Base-by-base conservation (phyloP, 2,797 vertebrate species). In the Pelodytes ibericus region DNA sequence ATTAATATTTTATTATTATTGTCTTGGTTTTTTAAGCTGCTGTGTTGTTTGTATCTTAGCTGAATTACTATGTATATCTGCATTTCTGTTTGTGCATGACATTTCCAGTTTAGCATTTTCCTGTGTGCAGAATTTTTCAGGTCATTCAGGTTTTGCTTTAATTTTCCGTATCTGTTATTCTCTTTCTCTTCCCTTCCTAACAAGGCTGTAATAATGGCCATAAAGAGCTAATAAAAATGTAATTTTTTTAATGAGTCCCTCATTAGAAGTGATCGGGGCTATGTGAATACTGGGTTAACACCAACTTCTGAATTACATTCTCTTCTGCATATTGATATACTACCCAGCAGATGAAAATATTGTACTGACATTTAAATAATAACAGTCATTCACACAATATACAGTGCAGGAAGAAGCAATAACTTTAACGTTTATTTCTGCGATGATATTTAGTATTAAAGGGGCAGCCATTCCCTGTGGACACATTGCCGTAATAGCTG, bases 141-240 rank as follows among this genome's bases (percentile, higher is more conserved):
- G 18, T 44, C 41, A 44, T 44, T 44, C 10, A 13, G 1, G 13
- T 44, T 44, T 44, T 44, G 1, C 41, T 44, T 16, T 51, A 51
- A 62, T 62, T 51, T 33, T 47, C 39, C 29, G 27, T 25, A 3
- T 31, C 39, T 22, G 47, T 27, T 56, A 20, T 31, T 41, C 47
- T 36, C 51, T 18, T 63, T 36, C 47, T 57, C n/a, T 49, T 20
- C 47, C 16, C 27, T 4, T 36, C 10, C 30, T 63, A 72, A 72
- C 15, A 15, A 64, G 24, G 31, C 60, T 73, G 53, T 64, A 39
- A 64, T 56, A 73, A 56, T 47, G 56, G 62, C 22, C 30, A 57
- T 73, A 64, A 73, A 63, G 41, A 15, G 16, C 60, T 64, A 64
- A 73, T 64, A 64, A 72, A 72, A 51, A 73, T 26, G 22, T 7